Evolutionary conservation across 2,888 invertebrate genomes (phyloP), one percentile per base, ranked within the genome.

Genomic region (Watsonalla cultraria): DNA sequence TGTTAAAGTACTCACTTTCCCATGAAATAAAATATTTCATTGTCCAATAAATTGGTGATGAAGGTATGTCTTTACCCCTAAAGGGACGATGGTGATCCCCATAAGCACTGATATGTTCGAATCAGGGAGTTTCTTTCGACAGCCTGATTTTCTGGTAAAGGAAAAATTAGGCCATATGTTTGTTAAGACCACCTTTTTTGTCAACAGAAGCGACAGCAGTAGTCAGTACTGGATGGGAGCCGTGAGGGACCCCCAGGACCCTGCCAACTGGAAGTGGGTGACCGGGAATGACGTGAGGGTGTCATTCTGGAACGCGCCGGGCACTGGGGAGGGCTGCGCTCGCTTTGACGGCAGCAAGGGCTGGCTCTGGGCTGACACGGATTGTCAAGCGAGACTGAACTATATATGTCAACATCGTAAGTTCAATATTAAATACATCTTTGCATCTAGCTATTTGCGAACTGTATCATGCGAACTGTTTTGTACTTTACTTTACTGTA

Each of bases 151-250:
- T 42, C 42, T 5, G 7, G 5, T 5, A 2, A 42, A 42, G 5
- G 42, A 9, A 11, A 34, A 35, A 35, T 11, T 34, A 47, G 47
- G 15, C 6, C 15, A 46, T 46, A 24, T 47, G 47, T 24, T 24
- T 24, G 24, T 24, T 24, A 24, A 47, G n/a, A 47, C 33, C 47
- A 11, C n/a, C 47, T n/a, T 48, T 35, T 60, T 64, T 62, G 54
- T 72, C 72, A 58, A 47, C 86, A 93, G 96, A 75, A 97, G 96
- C 74, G 97, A 98, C 85, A 95, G 96, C 24, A 96, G 95, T 75
- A 97, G 97, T 56, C 97, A 97, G 68, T 98, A 98, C 81, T 98
- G 98, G 98, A 95, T 98, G 95, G 98, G 97, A 0, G 97, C 97
- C 0, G 93, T 96, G 7, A 92, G 97, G n/a, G 97, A 97, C 78